Conservation (phyloP, 2,113 vertebrate genomes). For the Mixornis gularis region DNA sequence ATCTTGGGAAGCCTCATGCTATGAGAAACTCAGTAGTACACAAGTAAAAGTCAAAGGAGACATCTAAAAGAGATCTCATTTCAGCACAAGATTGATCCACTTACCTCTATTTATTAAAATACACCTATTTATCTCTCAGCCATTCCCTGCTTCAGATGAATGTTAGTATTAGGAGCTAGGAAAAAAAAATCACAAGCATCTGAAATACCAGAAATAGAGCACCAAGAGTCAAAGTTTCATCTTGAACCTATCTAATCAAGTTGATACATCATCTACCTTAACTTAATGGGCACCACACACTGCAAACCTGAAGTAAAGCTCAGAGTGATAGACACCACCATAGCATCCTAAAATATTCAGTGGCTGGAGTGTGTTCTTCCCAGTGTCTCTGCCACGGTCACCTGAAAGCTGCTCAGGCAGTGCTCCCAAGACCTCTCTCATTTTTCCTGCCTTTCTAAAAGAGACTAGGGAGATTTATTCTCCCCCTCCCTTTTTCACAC, state of each 20-base stretch:
- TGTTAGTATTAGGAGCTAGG: background rate
- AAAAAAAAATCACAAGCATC: background rate
- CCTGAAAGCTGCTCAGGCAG: background rate
- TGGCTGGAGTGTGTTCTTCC: background rate
- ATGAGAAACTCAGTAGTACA: background rate
- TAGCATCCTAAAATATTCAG: background rate
- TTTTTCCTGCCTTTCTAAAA: background rate
- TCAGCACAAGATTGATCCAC: background rate
- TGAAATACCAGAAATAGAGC: background rate
- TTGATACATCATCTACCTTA: background rate
- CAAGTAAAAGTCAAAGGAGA: background rate
- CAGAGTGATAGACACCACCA: background rate
- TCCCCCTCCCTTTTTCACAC: background rate
- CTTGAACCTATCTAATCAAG: background rate
- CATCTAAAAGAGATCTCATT: background rate
- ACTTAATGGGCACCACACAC: background rate
- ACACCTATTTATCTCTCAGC: background rate
- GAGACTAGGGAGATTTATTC: rapidly evolving
- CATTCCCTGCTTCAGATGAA: background rate
- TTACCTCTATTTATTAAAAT: background rate
- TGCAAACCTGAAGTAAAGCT: background rate
- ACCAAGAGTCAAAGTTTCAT: background rate
- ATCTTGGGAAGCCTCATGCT: background rate
- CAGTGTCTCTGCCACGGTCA: background rate
- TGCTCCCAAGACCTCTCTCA: background rate